phyloP scores from a whole-genome alignment of 2,797 vertebrate genomes.

The Cercopithecus diana region DNA sequence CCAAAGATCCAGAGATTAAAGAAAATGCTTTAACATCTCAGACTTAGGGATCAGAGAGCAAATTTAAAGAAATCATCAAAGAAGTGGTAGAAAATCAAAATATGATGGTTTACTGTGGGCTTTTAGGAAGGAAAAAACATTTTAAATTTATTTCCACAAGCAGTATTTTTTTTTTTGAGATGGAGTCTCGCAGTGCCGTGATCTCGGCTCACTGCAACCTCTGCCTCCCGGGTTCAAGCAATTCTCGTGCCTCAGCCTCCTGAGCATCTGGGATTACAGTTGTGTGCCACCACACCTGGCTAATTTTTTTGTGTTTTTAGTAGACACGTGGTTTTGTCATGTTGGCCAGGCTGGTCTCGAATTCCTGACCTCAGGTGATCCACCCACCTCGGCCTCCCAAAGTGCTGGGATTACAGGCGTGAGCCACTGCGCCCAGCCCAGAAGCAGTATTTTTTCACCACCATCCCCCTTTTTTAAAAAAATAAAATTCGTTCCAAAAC shows the following conservation, averaged over 20 bases:
- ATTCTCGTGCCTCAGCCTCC: not conserved
- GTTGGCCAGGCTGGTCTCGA: not conserved
- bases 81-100: not conserved
- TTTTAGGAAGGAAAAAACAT: not conserved
- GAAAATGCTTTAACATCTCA: not conserved
- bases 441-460: not conserved
- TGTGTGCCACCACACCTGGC: not conserved
- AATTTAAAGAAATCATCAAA: not conserved
- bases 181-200: rapidly evolving
- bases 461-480: not conserved
- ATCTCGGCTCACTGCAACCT: not conserved
- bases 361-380: not conserved
- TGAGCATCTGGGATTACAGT: not conserved
- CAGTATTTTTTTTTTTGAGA: not conserved
- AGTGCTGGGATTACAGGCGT: not conserved
- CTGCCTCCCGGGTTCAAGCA: not conserved
- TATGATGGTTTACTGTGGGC: not conserved
- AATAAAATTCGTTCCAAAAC: not conserved
- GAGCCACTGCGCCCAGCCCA: not conserved
- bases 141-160: not conserved
- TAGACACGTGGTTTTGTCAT: not conserved
- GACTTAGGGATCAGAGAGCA: not conserved
- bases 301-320: not conserved
- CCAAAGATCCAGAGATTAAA: not conserved
- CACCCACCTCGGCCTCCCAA: not conserved